Base-by-base conservation (phyloP, 1,140 invertebrate species). In the Bacillus rossius region DNA sequence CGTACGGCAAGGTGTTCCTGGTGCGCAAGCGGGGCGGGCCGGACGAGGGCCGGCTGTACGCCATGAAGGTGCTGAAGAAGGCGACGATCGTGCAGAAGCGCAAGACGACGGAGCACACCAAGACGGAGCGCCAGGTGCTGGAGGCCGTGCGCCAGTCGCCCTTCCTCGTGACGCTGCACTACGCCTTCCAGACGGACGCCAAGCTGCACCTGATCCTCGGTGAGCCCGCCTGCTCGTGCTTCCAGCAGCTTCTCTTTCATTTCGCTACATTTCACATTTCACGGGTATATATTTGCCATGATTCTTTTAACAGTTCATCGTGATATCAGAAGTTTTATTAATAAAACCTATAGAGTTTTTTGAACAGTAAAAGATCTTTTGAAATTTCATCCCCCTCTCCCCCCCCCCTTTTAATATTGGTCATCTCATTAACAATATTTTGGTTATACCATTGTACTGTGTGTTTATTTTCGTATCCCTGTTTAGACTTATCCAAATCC, bases 31-130 rank as follows among this genome's bases (percentile, higher is more conserved):
- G 81, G 62, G 84, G 82, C 23, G 87, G 88, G 22, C 77, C 81
- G 7, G 93, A 96, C 77, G 80, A 85, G 62, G 87, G 88, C 1
- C 84, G 87, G 57, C 77, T 96, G 14, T 96, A 96, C 75, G 94
- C 94, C 8, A 96, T 96, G 93, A 96, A 96, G 73, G 91, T 96
- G 38, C 75, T 96, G 61, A 92, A 92, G 69, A 94, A 94, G 72
- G 88, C 89, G 2, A 87, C 88, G 1, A 92, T 96, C 59, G 87
- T 94, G 1, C 88, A 91, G 69, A 96, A 94, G 75, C 87, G 91
- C 66, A 96, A 96, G 75, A 96, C 92, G 22, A 89, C 93, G 0
- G 94, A 96, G 70, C 94, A 96, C 74, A 95, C 92, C 8, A 86
- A 89, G 77, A 94, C 92, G 1, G 93, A 96, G 73, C 77, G 93